phyloP scores from a whole-genome alignment of 2,888 invertebrate genomes.

The Phaonia tiefii region DNA sequence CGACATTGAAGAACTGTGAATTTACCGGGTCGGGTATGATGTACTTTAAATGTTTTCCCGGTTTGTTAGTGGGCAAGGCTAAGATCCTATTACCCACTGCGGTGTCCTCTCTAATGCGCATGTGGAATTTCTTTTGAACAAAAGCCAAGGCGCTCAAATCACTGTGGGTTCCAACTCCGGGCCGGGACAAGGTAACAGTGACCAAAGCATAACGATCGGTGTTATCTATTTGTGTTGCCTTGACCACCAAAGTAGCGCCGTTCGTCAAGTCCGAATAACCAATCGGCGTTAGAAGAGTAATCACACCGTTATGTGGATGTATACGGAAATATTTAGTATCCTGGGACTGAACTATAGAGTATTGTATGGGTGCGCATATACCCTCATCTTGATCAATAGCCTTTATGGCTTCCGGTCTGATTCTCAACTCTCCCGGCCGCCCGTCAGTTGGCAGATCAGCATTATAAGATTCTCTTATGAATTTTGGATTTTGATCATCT shows the following conservation, averaged over 20 bases:
- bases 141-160: constrained; percentile 82
- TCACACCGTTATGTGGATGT: constrained; percentile 78
- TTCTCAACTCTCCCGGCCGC: constrained; percentile 82
- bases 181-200: constrained; percentile 86
- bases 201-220: constrained; percentile 92
- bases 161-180: constrained; percentile 81
- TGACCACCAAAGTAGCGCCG: constrained; percentile 90
- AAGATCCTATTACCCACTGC: constrained; percentile 87
- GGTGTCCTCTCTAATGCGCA: constrained; percentile 88
- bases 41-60: constrained; percentile 86
- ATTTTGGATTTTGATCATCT: constrained; percentile 94
- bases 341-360: constrained; percentile 79
- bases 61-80: constrained; percentile 85
- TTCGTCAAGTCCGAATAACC: constrained; percentile 82
- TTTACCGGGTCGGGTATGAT: constrained; percentile 88
- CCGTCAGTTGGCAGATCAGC: constrained; percentile 85
- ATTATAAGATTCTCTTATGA: constrained; percentile 87
- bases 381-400: constrained; percentile 88
- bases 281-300: constrained; percentile 77
- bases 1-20: constrained; percentile 88
- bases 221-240: constrained; percentile 92
- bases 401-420: constrained; percentile 87
- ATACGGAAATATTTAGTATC: constrained; percentile 80
- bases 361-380: constrained; percentile 79
- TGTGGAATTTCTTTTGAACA: constrained; percentile 86